Conservation (phyloP, 2,888 invertebrate species). For the Drosophila austrosaltans region DNA sequence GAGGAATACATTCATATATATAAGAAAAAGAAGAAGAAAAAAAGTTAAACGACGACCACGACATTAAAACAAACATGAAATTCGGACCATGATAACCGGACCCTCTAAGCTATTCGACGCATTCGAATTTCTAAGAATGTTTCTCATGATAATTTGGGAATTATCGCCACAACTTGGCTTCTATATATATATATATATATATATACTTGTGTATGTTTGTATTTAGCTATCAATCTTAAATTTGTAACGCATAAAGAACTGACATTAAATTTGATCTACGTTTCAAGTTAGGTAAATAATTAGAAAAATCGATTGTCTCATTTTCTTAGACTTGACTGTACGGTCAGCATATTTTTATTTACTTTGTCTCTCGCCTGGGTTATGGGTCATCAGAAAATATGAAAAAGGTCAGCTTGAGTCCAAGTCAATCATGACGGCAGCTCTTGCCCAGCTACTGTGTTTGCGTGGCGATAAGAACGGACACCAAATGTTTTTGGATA, state of each 20-base stretch:
- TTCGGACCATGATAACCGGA: constrained; percentile 63
- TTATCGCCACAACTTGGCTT: constrained; percentile 42
- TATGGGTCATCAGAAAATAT: constrained; percentile 72
- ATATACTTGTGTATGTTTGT: background rate
- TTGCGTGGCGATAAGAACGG: constrained; percentile 54
- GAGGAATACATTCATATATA: background rate
- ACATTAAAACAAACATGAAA: constrained; percentile 43
- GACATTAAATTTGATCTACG: constrained; percentile 1
- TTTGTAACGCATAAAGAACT: constrained; percentile 9
- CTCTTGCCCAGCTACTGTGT: constrained; percentile 37
- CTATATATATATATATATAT: background rate
- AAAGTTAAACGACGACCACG: background rate
- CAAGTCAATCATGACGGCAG: constrained; percentile 29
- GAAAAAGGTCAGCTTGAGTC: constrained; percentile 68
- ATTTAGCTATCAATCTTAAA: constrained; percentile 5
- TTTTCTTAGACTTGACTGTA: constrained; percentile 35
- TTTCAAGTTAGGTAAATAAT: background rate
- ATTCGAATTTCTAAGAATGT: constrained; percentile 60
- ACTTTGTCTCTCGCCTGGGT: constrained; percentile 30
- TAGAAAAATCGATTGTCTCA: background rate
- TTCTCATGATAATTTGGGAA: constrained; percentile 19
- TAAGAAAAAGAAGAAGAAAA: background rate
- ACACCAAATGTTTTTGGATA: constrained; percentile 16
- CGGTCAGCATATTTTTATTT: constrained; percentile 31
- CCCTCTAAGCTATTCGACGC: constrained; percentile 30